Percentiles rank a stretch among this genome's conserved stretches.
Conservation (phyloP, 1,140 invertebrate species). For the Microplitis mediator region DNA sequence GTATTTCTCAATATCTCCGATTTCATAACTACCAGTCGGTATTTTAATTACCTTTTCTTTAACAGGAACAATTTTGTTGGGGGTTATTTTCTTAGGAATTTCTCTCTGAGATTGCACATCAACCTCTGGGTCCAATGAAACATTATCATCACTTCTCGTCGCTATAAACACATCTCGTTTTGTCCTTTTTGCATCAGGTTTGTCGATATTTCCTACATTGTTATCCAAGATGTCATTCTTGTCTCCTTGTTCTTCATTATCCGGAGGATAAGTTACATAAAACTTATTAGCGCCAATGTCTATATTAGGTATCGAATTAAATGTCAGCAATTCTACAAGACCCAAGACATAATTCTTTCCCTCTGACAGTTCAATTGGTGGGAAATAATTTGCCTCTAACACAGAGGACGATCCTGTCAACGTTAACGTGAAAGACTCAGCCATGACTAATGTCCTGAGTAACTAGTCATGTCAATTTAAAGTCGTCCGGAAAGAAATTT, state of each 20-base stretch:
- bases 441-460: background rate
- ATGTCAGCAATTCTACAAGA: slow-evolving; percentile 45
- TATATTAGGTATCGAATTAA: slow-evolving; percentile 50
- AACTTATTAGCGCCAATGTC: slow-evolving; percentile 32
- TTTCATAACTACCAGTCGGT: slow-evolving; percentile 49
- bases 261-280: slow-evolving; percentile 20
- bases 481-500: no score
- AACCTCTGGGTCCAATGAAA: no score
- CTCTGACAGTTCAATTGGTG: slow-evolving; percentile 27
- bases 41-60: slow-evolving; percentile 38
- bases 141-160: no score
- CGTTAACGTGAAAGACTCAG: slow-evolving; percentile 27
- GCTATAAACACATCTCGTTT: background rate
- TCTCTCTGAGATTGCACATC: no score
- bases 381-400: slow-evolving; percentile 34
- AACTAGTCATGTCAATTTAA: background rate
- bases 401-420: slow-evolving; percentile 27
- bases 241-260: background rate
- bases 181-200: slow-evolving; percentile 36
- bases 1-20: slow-evolving; percentile 40
- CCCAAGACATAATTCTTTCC: slow-evolving; percentile 40
- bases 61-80: slow-evolving; percentile 1
- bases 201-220: background rate
- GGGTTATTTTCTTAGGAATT: no score
- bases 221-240: background rate